Evolutionary conservation across 2,888 invertebrate species (phyloP), one percentile per base, ranked within the genome.

Genomic region (Dryocosmus kuriphilus): DNA sequence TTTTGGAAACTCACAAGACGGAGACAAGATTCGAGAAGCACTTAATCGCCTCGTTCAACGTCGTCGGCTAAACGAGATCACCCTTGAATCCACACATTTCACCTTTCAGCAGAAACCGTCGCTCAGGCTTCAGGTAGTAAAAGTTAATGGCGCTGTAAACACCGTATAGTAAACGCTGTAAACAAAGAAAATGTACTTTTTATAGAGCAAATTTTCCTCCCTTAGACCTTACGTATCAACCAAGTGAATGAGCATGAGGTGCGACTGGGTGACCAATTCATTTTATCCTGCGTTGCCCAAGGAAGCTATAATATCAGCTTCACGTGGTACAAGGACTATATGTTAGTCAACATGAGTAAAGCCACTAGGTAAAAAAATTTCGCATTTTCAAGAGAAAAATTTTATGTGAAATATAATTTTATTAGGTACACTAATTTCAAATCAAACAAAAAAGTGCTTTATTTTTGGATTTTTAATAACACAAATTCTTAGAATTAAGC

Each of bases 311-410:
- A 94, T 83, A 95, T 96, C 88, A 93, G 93, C 77, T 97, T 97
- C 90, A 94, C 94, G 41, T 97, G 97, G 97, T 96, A 95, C 92
- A 97, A 97, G 91, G 96, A 97, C 88, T 95, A 95, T 7, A 93
- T 95, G 83, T 93, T 94, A 84, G 94, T 97, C 80, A 96, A 97
- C 91, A 94, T 95, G 85, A 95, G 95, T 80, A 94, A 94, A 84
- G 94, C 96, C 22, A 95, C 94, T 73, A 95, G 96, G 96, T 95
- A 92, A 92, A 51, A 55, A 51, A 55, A 74, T 14, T 22, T n/a
- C 19, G 11, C 19, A 27, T 27, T 24, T 57, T 27, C 22, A 1
- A 11, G 6, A 22, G n/a, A 22, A 60, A 11, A 41, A 41, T 41
- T 9, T 41, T 16, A 41, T 41, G 16, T 41, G 0, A 6, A 41